phyloP scores from a whole-genome alignment of 2,113 vertebrate genomes.

The Catharus bicknelli region DNA sequence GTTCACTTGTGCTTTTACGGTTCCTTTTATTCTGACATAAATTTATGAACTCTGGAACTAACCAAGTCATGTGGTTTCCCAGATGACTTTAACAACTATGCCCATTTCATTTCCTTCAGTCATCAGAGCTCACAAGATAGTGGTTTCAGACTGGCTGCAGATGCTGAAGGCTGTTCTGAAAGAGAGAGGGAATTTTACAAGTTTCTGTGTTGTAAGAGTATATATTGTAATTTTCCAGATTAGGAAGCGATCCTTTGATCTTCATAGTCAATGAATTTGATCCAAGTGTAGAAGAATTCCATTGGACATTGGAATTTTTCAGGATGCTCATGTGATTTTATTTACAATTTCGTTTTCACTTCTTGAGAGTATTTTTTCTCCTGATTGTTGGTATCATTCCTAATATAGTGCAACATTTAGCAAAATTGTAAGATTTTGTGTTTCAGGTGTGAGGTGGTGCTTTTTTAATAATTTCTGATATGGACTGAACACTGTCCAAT shows the following conservation, averaged over 20 bases:
- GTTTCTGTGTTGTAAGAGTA: neutral
- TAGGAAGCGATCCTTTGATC: neutral
- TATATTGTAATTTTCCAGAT: neutral
- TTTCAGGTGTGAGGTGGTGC: neutral
- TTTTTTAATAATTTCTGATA: neutral
- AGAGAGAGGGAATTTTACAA: neutral
- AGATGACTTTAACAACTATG: conserved; percentile 76
- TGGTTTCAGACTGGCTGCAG: conserved; percentile 62
- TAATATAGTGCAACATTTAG: neutral
- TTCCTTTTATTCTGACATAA: conserved; percentile 75
- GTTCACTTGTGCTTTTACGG: conserved; percentile 71
- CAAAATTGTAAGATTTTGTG: neutral
- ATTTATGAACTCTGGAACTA: conserved; percentile 78
- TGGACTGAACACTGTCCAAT: neutral
- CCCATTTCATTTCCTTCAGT: conserved; percentile 70
- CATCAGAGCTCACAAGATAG: too few species aligned
- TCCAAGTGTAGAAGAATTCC: neutral
- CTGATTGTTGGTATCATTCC: neutral
- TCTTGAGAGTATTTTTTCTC: neutral
- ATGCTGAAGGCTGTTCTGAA: conserved; percentile 36
- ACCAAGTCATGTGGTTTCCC: conserved; percentile 69
- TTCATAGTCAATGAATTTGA: neutral
- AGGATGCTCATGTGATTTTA: neutral
- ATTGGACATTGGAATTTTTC: neutral
- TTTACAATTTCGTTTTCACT: neutral